Evolutionary conservation across 2,888 invertebrate species (phyloP), one percentile per base, ranked within the genome.

Genomic region (Drosophila fulvimacula): DNA sequence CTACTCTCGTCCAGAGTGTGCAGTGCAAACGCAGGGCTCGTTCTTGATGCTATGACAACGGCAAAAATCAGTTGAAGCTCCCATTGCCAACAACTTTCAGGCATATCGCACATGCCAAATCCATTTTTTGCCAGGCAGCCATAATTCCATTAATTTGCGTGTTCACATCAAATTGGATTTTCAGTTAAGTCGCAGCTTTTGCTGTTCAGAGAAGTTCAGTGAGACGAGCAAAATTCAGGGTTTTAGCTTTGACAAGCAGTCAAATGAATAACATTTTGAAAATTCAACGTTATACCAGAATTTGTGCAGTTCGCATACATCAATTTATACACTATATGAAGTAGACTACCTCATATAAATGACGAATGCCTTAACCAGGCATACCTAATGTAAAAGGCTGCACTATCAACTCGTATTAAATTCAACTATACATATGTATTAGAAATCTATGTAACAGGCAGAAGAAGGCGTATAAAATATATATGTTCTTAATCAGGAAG

Each of bases 101-200:
- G 73, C 75, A 68, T 69, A 82, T 69, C 66, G 84, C 79, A 78
- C 69, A 86, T 79, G 67, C 59, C 57, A 79, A 76, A 81, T 67
- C 48, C 69, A 66, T 75, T 75, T 73, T 62, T 65, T 32, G 27
- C 10, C 73, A 53, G 63, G 27, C 81, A 69, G 60, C 68, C 79
- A 84, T 87, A 82, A 81, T 84, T 82, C 87, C 69, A 82, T 82
- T 82, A 84, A 82, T 81, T 82, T 83, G 79, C 69, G 69, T 68
- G 71, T 64, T 64, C 66, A 57, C 82, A 76, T 76, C 67, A 81
- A 76, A 86, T 71, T 69, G 76, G 72, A 79, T 79, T 76, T 74
- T 48, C 44, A 44, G 61, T 58, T 69, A 72, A 78, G 81, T 74
- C 61, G 17, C 48, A 57, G 59, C 66, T 53, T 63, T 64, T 64